phyloP scores from a whole-genome alignment of 1,140 invertebrate species.

The Zaprionus inermis region DNA sequence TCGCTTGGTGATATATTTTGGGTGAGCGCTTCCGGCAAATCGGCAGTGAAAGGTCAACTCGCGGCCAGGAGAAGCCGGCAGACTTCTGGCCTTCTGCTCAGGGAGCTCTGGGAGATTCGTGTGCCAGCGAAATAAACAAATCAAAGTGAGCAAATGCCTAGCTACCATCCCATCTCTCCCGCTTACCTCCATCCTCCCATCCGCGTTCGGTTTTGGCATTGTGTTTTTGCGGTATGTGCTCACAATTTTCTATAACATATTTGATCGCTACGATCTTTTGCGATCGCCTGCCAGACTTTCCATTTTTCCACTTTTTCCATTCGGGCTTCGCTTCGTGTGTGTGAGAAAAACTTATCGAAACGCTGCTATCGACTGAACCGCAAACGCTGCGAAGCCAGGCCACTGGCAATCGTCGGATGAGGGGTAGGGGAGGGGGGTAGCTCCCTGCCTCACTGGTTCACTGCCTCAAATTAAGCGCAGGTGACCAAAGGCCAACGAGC shows the following conservation, averaged over 20 bases:
- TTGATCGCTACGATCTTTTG: conserved; percentile 76
- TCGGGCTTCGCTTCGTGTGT: conserved; percentile 47
- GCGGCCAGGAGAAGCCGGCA: conserved; percentile 67
- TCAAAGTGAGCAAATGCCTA: conserved; percentile 74
- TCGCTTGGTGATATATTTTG: conserved; percentile 81
- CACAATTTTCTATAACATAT: conserved; percentile 80
- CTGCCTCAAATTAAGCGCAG: conserved; percentile 70
- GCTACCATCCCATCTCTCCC: not conserved
- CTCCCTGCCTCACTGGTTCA: not conserved
- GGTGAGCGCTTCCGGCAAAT: conserved; percentile 80
- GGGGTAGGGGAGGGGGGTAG: conserved; percentile 6
- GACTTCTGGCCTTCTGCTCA: conserved; percentile 70
- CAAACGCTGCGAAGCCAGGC: conserved; percentile 33
- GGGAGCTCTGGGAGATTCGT: conserved; percentile 71
- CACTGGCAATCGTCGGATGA: conserved; percentile 3
- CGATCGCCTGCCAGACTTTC: conserved; percentile 55
- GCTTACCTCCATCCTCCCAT: not conserved
- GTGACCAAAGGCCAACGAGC: conserved; percentile 81
- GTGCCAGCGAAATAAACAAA: conserved; percentile 78
- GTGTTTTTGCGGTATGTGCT: conserved; percentile 69
- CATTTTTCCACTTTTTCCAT: conserved; percentile 69
- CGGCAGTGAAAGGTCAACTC: conserved; percentile 76
- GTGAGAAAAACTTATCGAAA: conserved; percentile 78
- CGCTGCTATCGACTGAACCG: conserved; percentile 62
- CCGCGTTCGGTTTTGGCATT: conserved; percentile 33